These are phyloP conservation scores for Drosophila nigritarsus DNA, from an alignment of 2,888 invertebrate genomes.

Conservation along the genomic window DNA sequence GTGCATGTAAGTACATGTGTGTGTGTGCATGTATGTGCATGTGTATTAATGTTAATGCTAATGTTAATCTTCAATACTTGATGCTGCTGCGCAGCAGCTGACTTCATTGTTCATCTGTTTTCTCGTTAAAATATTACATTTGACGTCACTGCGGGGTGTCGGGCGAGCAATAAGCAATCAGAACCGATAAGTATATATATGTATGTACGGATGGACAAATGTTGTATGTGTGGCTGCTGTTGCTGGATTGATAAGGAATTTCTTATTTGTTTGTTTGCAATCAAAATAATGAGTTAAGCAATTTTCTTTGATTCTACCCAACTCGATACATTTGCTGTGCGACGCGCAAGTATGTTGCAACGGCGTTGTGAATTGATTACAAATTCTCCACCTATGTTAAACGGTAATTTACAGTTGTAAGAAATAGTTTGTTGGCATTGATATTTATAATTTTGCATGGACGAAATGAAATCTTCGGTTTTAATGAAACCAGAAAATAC, in stretches of 20 bases:
- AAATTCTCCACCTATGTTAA: slow-evolving; percentile 25
- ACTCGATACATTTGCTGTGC: not conserved
- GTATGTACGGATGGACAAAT: not conserved
- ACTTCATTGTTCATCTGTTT: not conserved
- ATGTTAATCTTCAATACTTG: slow-evolving; percentile 7
- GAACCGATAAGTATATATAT: slow-evolving; percentile 20
- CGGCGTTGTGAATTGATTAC: slow-evolving; percentile 20
- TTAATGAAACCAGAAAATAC: slow-evolving; percentile 30
- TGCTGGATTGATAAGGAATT: not conserved
- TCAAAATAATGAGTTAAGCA: not conserved
- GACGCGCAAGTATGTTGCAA: not conserved
- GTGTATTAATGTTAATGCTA: not conserved
- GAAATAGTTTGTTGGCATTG: slow-evolving; percentile 13
- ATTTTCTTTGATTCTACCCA: not conserved
- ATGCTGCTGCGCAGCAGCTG: slow-evolving; percentile 13
- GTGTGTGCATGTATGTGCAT: not conserved
- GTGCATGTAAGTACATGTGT: too few relatives aligned
- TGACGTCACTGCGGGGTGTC: slow-evolving; percentile 28
- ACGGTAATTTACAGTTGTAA: not conserved
- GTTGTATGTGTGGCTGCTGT: not conserved
- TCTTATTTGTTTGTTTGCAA: not conserved
- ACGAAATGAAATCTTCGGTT: slow-evolving; percentile 6
- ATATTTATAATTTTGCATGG: slow-evolving; percentile 17
- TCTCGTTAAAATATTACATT: not conserved
- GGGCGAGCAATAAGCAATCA: not conserved